Evolutionary conservation across 2,113 vertebrate species (phyloP).

Genomic region (Zootoca vivipara): DNA sequence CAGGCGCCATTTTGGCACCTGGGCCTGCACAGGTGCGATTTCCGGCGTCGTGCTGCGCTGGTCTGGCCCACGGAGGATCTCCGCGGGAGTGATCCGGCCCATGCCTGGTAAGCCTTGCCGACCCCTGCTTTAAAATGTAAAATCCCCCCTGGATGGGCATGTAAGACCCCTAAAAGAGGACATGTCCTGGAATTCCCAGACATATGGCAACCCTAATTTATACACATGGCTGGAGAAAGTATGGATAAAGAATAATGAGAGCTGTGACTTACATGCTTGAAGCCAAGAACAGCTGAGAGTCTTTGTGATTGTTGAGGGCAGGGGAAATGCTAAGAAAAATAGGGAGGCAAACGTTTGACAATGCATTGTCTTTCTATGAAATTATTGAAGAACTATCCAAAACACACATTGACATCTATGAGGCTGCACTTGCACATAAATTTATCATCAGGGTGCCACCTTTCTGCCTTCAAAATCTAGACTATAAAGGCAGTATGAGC

Average conservation of each 20-base stretch:
- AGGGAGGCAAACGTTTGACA: neutral
- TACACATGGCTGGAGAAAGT: neutral
- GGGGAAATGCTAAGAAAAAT: neutral
- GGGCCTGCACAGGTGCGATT: too few relatives aligned
- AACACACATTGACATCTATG: neutral
- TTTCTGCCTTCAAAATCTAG: slow-evolving; percentile 16
- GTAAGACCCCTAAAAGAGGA: too few relatives aligned
- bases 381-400: neutral
- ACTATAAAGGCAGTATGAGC: slow-evolving; percentile 27
- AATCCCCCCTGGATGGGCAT: too few relatives aligned
- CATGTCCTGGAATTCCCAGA: too few relatives aligned
- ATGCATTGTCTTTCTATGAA: neutral
- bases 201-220: neutral
- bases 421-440: neutral
- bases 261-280: neutral
- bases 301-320: neutral
- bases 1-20: too few relatives aligned
- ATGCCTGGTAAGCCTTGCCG: too few relatives aligned
- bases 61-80: too few relatives aligned
- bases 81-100: too few relatives aligned
- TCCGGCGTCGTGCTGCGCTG: accelerated
- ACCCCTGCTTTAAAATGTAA: too few relatives aligned
- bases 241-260: neutral
- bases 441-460: neutral
- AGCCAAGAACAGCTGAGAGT: neutral